phyloP scores from a whole-genome alignment of 2,797 vertebrate genomes.

The Distichodus sexfasciatus region DNA sequence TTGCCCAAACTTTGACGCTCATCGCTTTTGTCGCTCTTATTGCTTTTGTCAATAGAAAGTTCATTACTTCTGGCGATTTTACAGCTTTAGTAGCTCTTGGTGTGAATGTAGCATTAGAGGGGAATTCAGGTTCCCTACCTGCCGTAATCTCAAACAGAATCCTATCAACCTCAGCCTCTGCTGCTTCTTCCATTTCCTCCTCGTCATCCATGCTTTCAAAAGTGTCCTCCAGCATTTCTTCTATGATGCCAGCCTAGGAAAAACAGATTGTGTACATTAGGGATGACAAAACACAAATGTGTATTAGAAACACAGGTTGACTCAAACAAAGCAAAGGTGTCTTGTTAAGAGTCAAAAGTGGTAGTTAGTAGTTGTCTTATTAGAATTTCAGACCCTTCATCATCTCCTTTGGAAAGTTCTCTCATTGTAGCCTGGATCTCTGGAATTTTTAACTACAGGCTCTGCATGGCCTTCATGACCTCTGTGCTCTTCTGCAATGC shows the following conservation, averaged over 20 bases:
- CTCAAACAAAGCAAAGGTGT: neutral
- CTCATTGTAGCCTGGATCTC: conserved; percentile 98
- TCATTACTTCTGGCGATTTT: too few species aligned
- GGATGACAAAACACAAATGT: neutral
- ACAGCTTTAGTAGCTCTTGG: too few species aligned
- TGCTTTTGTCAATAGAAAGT: too few species aligned
- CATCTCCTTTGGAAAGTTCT: conserved; percentile 98
- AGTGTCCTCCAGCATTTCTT: conserved; percentile 97
- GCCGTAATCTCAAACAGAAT: conserved; percentile 98
- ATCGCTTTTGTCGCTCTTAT: too few species aligned
- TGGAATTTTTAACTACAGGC: conserved; percentile 89
- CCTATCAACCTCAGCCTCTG: conserved; percentile 92
- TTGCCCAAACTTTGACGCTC: too few species aligned
- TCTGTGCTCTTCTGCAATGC: conserved; percentile 95
- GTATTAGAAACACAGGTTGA: neutral
- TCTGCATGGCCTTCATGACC: conserved; percentile 99
- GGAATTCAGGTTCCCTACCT: conserved; percentile 68
- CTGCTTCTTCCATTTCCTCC: conserved; percentile 96
- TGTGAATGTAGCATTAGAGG: too few species aligned
- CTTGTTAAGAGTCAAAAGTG: neutral
- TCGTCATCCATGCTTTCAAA: conserved; percentile 95
- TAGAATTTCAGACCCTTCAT: conserved; percentile 82
- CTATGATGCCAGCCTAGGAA: conserved; percentile 72
- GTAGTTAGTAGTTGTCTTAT: neutral
- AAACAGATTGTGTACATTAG: neutral